These are phyloP conservation scores for Euura lappo DNA, from an alignment of 1,140 invertebrate genomes.

Conservation along the genomic window DNA sequence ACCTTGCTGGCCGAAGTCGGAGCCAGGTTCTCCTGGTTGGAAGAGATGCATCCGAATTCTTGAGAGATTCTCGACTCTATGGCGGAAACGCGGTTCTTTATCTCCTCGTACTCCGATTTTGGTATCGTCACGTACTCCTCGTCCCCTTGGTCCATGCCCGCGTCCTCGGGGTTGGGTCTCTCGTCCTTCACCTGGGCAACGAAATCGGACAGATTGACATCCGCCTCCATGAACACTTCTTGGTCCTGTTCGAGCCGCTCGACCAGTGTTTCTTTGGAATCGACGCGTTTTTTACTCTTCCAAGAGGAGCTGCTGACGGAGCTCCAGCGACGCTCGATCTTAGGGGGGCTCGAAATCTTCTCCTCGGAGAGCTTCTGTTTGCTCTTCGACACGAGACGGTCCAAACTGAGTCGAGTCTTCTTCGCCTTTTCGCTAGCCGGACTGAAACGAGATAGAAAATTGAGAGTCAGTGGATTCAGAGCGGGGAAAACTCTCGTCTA, in stretches of 20 bases:
- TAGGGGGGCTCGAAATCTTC: constrained; percentile 25
- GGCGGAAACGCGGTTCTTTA: constrained; percentile 73
- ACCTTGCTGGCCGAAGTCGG: constrained; percentile 58
- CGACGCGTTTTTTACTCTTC: constrained; percentile 35
- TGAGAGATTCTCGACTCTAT: constrained; percentile 73
- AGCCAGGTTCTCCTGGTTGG: constrained; percentile 31
- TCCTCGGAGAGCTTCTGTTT: constrained; percentile 28
- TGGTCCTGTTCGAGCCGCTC: constrained; percentile 31
- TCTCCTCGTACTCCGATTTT: constrained; percentile 77
- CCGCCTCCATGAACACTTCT: constrained; percentile 47
- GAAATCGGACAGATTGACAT: constrained; percentile 53
- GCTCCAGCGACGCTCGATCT: constrained; percentile 52
- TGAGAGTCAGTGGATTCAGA: neutral
- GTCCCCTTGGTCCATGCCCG: constrained; percentile 11
- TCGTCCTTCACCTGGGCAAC: constrained; percentile 21
- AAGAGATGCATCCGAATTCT: constrained; percentile 66
- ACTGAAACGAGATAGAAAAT: constrained; percentile 15
- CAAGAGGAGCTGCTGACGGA: constrained; percentile 36
- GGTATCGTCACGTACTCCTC: constrained; percentile 71
- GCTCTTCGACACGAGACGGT: constrained; percentile 47
- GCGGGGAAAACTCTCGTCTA: neutral
- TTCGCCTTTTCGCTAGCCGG: constrained; percentile 53
- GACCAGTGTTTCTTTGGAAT: constrained; percentile 27
- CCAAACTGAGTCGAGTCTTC: constrained; percentile 50
- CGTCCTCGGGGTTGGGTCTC: constrained; percentile 7